phyloP scores from a whole-genome alignment of 2,888 invertebrate species.

The Idaea biselata region DNA sequence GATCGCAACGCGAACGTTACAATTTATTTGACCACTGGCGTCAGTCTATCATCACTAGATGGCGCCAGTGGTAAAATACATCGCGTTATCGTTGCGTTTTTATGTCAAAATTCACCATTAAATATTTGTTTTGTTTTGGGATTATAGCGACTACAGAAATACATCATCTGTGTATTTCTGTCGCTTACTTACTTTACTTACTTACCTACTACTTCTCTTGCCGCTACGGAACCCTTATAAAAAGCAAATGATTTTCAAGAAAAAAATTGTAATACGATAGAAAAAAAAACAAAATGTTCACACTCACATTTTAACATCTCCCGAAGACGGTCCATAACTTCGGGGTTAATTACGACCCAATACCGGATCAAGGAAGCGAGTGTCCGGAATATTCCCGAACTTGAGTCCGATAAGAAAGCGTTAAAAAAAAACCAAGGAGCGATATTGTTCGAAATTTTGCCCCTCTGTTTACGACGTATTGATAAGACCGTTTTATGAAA shows the following conservation, averaged over 20 bases:
- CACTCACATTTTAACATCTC: background rate
- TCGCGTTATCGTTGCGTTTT: too few relatives aligned
- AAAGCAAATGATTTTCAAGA: background rate
- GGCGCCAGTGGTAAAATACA: too few relatives aligned
- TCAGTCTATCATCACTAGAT: too few relatives aligned
- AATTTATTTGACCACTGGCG: too few relatives aligned
- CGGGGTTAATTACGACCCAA: background rate
- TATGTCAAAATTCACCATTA: too few relatives aligned
- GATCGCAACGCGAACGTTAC: too few relatives aligned
- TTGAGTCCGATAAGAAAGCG: background rate
- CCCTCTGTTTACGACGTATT: background rate
- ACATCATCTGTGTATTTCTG: too few relatives aligned
- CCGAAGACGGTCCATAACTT: background rate
- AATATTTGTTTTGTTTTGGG: too few relatives aligned
- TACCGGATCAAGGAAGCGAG: background rate
- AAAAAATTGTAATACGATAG: background rate
- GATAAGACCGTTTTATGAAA: slow-evolving; percentile 1
- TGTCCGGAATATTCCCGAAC: background rate
- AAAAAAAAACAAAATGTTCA: background rate
- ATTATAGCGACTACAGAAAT: too few relatives aligned
- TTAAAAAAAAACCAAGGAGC: background rate
- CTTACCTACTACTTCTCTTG: too few relatives aligned
- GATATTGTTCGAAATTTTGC: background rate
- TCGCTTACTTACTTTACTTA: too few relatives aligned
- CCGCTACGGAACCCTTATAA: too few relatives aligned